phyloP scores from a whole-genome alignment of 2,888 invertebrate genomes.

The Drosophila nr. medialis region DNA sequence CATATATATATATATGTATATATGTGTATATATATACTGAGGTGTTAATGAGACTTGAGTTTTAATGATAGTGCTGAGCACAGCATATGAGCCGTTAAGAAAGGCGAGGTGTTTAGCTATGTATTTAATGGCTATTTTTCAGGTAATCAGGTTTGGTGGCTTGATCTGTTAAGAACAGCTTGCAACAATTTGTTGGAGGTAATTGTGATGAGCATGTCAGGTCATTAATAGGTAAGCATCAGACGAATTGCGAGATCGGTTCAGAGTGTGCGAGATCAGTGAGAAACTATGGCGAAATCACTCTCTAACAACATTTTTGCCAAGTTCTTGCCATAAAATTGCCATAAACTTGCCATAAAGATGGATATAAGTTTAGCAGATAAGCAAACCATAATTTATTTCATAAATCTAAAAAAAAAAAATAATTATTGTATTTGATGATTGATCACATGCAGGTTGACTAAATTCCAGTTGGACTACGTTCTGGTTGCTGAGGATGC shows the following conservation, averaged over 20 bases:
- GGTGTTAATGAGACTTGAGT: slow-evolving; percentile 53
- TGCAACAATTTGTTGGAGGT: not conserved
- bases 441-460: not conserved
- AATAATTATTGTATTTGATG: not conserved
- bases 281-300: not conserved
- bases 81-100: slow-evolving; percentile 6
- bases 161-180: slow-evolving; percentile 4
- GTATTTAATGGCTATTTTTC: slow-evolving; percentile 2
- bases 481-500: slow-evolving; percentile 7
- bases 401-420: slow-evolving; percentile 5
- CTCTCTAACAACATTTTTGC: not conserved
- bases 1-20: not conserved
- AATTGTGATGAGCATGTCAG: slow-evolving; percentile 12
- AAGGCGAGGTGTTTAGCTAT: slow-evolving; percentile 9
- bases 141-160: slow-evolving; percentile 18
- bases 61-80: slow-evolving; percentile 16
- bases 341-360: no score
- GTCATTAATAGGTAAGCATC: not conserved
- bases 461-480: slow-evolving; percentile 2
- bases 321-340: no score
- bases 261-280: not conserved
- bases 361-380: not conserved
- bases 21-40: slow-evolving; percentile 12
- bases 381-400: slow-evolving; percentile 5
- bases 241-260: not conserved